Base-by-base conservation (phyloP, 2,888 invertebrate genomes). In the Dioctria rufipes region DNA sequence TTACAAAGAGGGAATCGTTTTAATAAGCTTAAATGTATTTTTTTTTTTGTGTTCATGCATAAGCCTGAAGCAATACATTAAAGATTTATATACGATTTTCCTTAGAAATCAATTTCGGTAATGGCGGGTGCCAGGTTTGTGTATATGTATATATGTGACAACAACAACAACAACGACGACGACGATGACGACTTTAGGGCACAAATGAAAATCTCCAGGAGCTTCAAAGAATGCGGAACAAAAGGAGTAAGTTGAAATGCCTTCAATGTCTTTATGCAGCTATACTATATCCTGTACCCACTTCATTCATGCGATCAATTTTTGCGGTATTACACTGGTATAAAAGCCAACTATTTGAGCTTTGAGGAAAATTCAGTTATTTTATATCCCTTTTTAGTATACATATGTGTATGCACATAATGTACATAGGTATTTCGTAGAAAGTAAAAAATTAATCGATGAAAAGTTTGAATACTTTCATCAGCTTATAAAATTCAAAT, bases 21-120 rank as follows among this genome's bases (percentile, higher is more conserved):
- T 67, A 67, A 67, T 67, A 67, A 67, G 67, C 67, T 67, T 67
- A 67, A 67, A 67, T 49, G 67, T 67, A 67, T 67, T 46, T 67
- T 67, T 67, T 67, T 25, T 25, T 25, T 25, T 25, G 11, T 43
- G 67, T 67, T 65, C 67, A 43, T 67, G 49, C 43, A 67, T 67
- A 49, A 67, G 67, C 67, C 67, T 49, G 43, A 46, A 46, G 46
- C 43, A 67, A 43, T 67, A 67, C 67, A 67, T 46, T 46, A 67
- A 46, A 25, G 25, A 37, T 67, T 43, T 46, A 67, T 37, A 37
- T 9, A 9, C 46, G 43, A 46, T 67, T 67, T 46, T 67, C 49
- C 46, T 49, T 43, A 49, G 67, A 67, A 67, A 49, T 67, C 67
- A 67, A 67, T 67, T 67, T 67, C 67, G 49, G 46, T 67, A 67